Evolutionary conservation across 2,113 vertebrate genomes (phyloP).

Genomic region (Melanocharis versteri): DNA sequence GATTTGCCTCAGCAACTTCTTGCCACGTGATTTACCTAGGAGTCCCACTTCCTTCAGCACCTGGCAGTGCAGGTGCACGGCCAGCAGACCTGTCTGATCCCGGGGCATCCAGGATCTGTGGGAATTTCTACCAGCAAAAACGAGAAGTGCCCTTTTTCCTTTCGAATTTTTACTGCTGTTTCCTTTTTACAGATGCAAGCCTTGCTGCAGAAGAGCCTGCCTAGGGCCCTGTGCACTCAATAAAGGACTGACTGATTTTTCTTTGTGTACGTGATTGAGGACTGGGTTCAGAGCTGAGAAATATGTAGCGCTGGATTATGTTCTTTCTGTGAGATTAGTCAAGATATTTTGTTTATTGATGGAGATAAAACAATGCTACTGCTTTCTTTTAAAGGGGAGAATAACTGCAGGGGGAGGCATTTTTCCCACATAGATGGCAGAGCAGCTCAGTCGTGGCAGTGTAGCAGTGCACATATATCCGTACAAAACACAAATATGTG

Average conservation of each 20-base stretch:
- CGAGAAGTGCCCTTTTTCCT: not conserved
- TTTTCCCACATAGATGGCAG: not conserved
- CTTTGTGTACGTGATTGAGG: not conserved
- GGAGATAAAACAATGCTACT: not conserved
- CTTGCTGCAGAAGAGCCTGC: not conserved
- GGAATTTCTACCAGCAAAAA: not conserved
- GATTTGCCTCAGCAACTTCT: not conserved
- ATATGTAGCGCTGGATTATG: not conserved
- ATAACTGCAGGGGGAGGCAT: not conserved
- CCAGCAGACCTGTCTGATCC: not conserved
- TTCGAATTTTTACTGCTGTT: not conserved
- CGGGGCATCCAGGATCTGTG: not conserved
- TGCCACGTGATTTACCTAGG: not conserved
- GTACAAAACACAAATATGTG: too few relatives aligned
- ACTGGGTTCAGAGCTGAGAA: not conserved
- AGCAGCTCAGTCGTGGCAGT: not conserved
- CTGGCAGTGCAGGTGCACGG: not conserved
- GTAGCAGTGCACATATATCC: not conserved
- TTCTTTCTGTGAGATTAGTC: not conserved
- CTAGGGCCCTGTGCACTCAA: not conserved
- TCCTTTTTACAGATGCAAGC: not conserved
- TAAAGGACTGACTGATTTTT: not conserved
- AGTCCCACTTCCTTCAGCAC: not conserved
- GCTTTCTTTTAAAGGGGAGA: not conserved
- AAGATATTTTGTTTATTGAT: not conserved